These are phyloP conservation scores for Drosophila pachea DNA, from an alignment of 1,140 invertebrate species.

Conservation along the genomic window DNA sequence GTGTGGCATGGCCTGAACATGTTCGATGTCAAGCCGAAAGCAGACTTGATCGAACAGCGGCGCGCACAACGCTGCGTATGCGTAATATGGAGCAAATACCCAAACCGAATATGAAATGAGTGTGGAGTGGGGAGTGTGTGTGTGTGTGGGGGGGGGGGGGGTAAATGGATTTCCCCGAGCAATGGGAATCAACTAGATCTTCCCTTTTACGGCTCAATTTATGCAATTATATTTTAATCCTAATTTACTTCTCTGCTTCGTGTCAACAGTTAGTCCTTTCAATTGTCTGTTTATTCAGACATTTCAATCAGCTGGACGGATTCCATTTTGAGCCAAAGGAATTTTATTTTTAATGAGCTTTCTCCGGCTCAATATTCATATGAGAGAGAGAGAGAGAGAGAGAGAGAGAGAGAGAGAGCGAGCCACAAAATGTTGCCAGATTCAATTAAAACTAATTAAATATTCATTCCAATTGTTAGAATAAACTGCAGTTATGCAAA, in stretches of 20 bases:
- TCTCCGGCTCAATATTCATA: slow-evolving; percentile 5
- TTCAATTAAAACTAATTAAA: slow-evolving; percentile 65
- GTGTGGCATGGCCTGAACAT: no score
- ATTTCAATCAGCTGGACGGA: background rate
- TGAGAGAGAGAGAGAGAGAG: no score
- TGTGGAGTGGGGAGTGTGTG: no score
- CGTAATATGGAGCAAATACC: slow-evolving; percentile 24
- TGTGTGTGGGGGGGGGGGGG: no score
- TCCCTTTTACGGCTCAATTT: no score
- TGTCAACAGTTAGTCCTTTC: background rate
- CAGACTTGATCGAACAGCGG: background rate
- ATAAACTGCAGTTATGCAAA: slow-evolving; percentile 72
- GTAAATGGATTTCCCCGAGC: no score
- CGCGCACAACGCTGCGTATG: slow-evolving; percentile 37
- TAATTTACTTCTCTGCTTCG: background rate
- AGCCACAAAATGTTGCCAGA: slow-evolving; percentile 31
- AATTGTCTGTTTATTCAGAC: background rate
- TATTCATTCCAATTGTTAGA: slow-evolving; percentile 69
- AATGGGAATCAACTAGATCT: no score
- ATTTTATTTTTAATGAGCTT: slow-evolving; percentile 30
- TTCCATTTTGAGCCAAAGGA: background rate
- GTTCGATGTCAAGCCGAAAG: slow-evolving; percentile 4
- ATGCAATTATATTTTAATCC: no score
- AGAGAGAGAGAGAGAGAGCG: background rate
- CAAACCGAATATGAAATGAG: background rate